Evolutionary conservation across 2,797 vertebrate genomes (phyloP).

Genomic region (Sitta carolinensis): DNA sequence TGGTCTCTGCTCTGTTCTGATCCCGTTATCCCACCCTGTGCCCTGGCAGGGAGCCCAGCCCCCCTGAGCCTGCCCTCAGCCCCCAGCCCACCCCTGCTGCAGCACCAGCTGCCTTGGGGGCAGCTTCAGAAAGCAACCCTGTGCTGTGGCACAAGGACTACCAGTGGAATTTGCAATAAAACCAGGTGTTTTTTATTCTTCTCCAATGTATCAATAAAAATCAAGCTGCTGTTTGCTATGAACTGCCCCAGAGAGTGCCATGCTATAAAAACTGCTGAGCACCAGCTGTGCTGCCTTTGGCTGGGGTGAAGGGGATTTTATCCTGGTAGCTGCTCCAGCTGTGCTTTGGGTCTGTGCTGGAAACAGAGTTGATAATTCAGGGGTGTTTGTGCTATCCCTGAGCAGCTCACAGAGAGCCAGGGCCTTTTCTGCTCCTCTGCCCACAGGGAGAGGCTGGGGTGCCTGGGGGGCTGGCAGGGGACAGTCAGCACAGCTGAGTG

Average conservation of each 20-base stretch:
- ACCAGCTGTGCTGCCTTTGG: background rate
- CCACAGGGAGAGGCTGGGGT: background rate
- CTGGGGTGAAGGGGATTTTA: rapidly evolving
- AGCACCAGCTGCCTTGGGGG: background rate
- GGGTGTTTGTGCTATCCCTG: background rate
- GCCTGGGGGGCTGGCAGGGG: background rate
- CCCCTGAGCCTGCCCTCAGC: background rate
- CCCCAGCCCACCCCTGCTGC: background rate
- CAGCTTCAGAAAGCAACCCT: background rate
- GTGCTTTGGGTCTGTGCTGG: background rate
- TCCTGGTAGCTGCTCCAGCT: background rate
- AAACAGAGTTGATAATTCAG: rapidly evolving
- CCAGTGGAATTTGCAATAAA: background rate
- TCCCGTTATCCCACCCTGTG: too few relatives aligned
- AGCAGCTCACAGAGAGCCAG: background rate
- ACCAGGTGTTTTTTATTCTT: background rate
- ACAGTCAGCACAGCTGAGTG: too few relatives aligned
- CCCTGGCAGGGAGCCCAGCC: background rate
- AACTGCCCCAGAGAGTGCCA: background rate
- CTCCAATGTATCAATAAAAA: background rate
- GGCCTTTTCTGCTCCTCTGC: background rate
- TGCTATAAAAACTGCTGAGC: background rate
- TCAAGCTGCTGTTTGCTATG: background rate
- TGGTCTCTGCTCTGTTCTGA: background rate
- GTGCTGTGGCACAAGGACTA: background rate